A percentile compares a stretch with the other conserved stretches of the same genome.
These are phyloP conservation scores for Daktulosphaira vitifoliae DNA, from an alignment of 1,140 invertebrate genomes.

Conservation along the genomic window DNA sequence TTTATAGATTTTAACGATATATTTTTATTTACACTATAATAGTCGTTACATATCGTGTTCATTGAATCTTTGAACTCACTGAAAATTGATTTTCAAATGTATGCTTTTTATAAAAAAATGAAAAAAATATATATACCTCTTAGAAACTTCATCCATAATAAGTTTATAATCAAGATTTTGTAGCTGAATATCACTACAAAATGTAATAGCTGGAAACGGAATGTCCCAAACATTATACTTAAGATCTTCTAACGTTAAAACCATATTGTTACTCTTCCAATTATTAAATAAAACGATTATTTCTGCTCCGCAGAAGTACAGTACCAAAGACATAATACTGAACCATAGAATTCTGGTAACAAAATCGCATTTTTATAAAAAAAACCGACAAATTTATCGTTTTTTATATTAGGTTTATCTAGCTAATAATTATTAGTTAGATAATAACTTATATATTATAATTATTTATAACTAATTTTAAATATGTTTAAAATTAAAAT, in stretches of 20 bases:
- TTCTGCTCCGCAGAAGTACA: slow-evolving; percentile 22
- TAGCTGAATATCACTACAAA: slow-evolving; percentile 36
- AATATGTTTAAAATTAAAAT: too few relatives aligned
- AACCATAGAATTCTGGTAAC: slow-evolving; percentile 34
- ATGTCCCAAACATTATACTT: slow-evolving; percentile 33
- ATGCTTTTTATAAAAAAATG: background rate
- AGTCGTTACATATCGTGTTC: background rate
- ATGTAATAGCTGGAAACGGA: slow-evolving; percentile 37
- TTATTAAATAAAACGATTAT: slow-evolving; percentile 14
- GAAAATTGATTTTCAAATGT: background rate
- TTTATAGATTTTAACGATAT: background rate
- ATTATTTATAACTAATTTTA: too few relatives aligned
- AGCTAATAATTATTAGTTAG: too few relatives aligned
- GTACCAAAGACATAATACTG: slow-evolving; percentile 35
- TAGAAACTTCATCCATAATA: background rate
- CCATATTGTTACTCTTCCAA: slow-evolving; percentile 27
- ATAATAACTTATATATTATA: too few relatives aligned
- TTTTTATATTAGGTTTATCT: too few relatives aligned
- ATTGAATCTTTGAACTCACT: slow-evolving; percentile 9
- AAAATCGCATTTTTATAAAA: too few relatives aligned
- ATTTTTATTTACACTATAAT: background rate
- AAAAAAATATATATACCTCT: background rate
- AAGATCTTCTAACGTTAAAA: slow-evolving; percentile 24
- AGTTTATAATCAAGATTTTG: background rate
- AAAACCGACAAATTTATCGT: too few relatives aligned